These are phyloP conservation scores for Lutjanus campechanus DNA, from an alignment of 2,797 vertebrate genomes.

Conservation along the genomic window DNA sequence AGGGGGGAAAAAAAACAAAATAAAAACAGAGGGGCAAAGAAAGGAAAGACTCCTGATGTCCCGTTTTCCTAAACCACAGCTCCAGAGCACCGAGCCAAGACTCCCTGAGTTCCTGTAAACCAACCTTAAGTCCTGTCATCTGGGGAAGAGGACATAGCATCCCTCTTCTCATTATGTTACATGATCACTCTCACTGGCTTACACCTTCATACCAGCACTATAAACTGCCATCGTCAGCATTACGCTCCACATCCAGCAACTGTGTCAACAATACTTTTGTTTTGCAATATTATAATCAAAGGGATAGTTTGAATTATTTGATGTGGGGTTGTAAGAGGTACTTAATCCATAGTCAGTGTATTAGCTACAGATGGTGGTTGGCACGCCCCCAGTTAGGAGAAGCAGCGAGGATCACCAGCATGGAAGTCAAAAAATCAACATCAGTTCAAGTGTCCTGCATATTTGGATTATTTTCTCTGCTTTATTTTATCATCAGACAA, in stretches of 20 bases:
- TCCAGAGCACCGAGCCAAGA: conserved; percentile 62
- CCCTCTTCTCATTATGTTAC: conserved; percentile 48
- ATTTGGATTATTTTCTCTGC: too few relatives aligned
- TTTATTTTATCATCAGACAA: too few relatives aligned
- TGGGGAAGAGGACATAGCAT: conserved; percentile 52
- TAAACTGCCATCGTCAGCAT: conserved; percentile 35
- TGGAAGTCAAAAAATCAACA: too few relatives aligned
- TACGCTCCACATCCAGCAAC: conserved; percentile 5
- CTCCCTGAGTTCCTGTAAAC: conserved; percentile 74
- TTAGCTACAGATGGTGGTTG: too few relatives aligned
- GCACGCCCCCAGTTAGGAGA: too few relatives aligned
- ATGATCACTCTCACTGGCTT: conserved; percentile 34
- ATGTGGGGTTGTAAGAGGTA: too few relatives aligned
- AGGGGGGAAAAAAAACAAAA: conserved; percentile 33
- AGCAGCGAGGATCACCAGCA: too few relatives aligned
- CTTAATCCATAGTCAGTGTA: too few relatives aligned
- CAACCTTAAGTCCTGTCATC: conserved; percentile 54
- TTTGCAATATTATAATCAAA: neutral
- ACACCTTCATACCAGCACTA: conserved; percentile 28
- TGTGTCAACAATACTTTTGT: conserved; percentile 10
- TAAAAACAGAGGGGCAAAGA: conserved; percentile 69
- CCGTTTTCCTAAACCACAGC: conserved; percentile 81
- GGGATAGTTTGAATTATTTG: too few relatives aligned
- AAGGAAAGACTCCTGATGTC: conserved; percentile 73
- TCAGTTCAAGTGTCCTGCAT: too few relatives aligned